Conservation (phyloP, 2,888 invertebrate species). For the Thera obeliscata region DNA sequence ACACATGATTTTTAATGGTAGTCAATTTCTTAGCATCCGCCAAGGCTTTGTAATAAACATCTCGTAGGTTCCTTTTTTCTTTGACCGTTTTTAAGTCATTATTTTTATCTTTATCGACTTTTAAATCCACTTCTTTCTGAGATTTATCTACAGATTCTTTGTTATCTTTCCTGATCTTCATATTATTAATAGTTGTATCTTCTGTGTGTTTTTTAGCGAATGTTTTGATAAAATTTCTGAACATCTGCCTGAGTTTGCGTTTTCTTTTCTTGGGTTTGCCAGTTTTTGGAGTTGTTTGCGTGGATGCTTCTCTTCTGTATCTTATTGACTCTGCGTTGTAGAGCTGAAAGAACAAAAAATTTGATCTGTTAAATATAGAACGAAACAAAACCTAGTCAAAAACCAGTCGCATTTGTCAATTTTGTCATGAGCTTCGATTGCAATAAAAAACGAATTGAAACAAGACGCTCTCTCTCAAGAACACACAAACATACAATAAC, state of each 20-base stretch:
- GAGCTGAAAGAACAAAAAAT: conserved; percentile 22
- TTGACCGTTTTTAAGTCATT: conserved; percentile 14
- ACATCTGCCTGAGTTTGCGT: not conserved
- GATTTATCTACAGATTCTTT: not conserved
- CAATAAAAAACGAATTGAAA: too few relatives aligned
- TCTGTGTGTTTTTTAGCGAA: not conserved
- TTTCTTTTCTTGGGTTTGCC: not conserved
- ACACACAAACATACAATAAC: too few relatives aligned
- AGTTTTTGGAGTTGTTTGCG: not conserved
- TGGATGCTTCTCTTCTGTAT: conserved; percentile 23
- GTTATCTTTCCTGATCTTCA: not conserved
- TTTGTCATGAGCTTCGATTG: too few relatives aligned
- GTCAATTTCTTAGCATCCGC: conserved; percentile 54
- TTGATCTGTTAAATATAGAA: too few relatives aligned
- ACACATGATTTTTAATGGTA: conserved; percentile 33
- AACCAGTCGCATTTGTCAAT: too few relatives aligned
- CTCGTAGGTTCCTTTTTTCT: conserved; percentile 53
- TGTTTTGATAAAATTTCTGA: conserved; percentile 3
- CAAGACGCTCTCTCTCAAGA: too few relatives aligned
- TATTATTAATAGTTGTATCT: not conserved
- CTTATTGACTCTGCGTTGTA: conserved; percentile 10
- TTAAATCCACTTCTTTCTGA: not conserved
- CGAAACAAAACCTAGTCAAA: too few relatives aligned
- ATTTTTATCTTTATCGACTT: not conserved
- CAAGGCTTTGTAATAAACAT: conserved; percentile 59